Base-by-base conservation (phyloP, 2,888 invertebrate genomes). In the Neuroscelio doddi region DNA sequence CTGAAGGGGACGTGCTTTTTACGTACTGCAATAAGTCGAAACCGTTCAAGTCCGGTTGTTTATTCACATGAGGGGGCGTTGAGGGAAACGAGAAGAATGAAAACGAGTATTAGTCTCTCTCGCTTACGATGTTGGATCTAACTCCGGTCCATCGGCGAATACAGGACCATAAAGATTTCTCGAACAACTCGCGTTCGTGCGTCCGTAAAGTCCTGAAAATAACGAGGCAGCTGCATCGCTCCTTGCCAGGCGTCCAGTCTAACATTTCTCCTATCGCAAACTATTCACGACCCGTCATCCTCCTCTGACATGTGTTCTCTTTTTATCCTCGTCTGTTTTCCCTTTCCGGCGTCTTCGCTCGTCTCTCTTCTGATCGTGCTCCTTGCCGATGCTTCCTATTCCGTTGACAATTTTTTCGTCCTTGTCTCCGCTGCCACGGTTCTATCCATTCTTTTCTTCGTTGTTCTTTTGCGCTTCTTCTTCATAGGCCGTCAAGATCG, bases 181-280 rank as follows among this genome's bases (percentile, higher is more conserved):
- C 38, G 16, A 3, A 16, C 16, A n/a, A 36, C 15, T n/a, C 10
- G 12, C 4, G 15, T 14, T 21, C 21, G 21, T 21, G 44, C 42
- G 63, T 51, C 55, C 56, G 74, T 76, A 77, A 79, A 79, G 75
- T 78, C 77, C 72, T 74, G 76, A 74, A 76, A 78, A 79, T 78
- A 80, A 80, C 77, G 79, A 80, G 77, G 77, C 79, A 79, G 77
- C 78, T 79, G 78, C 73, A 66, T 63, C 68, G 74, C 68, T 71
- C 74, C 72, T 71, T 73, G 73, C 66, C 68, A 14, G 36, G 36
- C 36, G n/a, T n/a, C 36, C 36, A 10, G 12, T 1, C 12, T 5
- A 32, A 36, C 49, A 34, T 57, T 49, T 61, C 61, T 51, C 52
- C 56, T 56, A 61, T 53, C 44, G 57, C 61, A 53, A 53, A 61